Percentiles rank a stretch among this genome's conserved stretches.
Conservation (phyloP, 2,113 vertebrate genomes). For the Melierax canorus region DNA sequence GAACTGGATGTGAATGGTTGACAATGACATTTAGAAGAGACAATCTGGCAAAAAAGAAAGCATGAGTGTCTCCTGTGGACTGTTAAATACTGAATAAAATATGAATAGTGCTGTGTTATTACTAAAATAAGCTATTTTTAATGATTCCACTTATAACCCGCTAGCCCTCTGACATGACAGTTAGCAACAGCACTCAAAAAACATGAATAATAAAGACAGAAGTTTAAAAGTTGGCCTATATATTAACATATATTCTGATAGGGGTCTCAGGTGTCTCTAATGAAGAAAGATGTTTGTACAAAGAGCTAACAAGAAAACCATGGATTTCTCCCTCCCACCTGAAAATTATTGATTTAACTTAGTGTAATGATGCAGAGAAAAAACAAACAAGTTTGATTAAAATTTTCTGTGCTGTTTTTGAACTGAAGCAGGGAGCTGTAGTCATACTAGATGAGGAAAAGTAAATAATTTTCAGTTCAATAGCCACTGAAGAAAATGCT, state of each 20-base stretch:
- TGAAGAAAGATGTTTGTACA: conserved; percentile 11
- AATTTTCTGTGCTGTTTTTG: conserved; percentile 10
- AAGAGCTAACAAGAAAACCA: conserved; percentile 29
- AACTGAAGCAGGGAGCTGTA: background rate
- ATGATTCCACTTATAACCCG: background rate
- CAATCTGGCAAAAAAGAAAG: conserved; percentile 15
- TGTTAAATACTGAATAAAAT: conserved; percentile 44
- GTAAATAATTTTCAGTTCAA: background rate
- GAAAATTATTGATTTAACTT: conserved; percentile 52
- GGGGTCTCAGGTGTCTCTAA: conserved; percentile 11
- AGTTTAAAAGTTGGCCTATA: conserved; percentile 9
- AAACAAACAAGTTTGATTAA: conserved; percentile 20
- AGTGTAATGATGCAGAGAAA: conserved; percentile 19
- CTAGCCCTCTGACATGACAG: conserved; percentile 1
- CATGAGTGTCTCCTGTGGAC: background rate
- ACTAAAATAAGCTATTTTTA: conserved; percentile 55
- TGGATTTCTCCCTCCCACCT: conserved; percentile 2
- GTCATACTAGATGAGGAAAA: background rate
- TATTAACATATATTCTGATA: background rate
- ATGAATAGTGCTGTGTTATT: conserved; percentile 14
- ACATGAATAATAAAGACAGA: conserved; percentile 33
- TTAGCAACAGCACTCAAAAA: background rate
- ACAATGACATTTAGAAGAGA: conserved; percentile 44
- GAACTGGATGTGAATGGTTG: conserved; percentile 9
- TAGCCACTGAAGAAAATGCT: background rate